These are phyloP conservation scores for Cygnus atratus DNA, from an alignment of 2,113 vertebrate genomes.

Conservation along the genomic window DNA sequence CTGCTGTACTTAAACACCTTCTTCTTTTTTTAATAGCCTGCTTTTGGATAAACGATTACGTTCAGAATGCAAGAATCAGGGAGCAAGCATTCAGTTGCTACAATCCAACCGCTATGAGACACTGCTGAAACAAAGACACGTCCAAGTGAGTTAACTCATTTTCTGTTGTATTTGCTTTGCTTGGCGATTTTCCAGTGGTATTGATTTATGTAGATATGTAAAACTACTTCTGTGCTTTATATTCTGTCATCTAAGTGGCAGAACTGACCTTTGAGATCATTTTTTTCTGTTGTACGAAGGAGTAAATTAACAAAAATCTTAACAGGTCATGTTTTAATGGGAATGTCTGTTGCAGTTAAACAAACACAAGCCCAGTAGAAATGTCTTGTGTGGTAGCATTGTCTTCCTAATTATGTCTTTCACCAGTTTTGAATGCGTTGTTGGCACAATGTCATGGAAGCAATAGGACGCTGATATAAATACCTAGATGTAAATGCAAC, in stretches of 20 bases:
- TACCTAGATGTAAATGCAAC: background rate
- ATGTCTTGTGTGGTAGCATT: background rate
- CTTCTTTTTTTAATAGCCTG: conserved; percentile 69
- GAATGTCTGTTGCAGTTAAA: background rate
- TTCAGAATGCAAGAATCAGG: conserved; percentile 88
- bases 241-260: background rate
- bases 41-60: conserved; percentile 87
- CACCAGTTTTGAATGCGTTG: background rate
- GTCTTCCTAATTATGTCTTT: background rate
- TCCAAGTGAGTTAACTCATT: conserved; percentile 79
- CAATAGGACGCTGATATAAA: background rate
- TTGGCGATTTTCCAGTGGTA: background rate
- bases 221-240: background rate
- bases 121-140: conserved; percentile 86
- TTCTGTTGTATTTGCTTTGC: background rate
- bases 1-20: background rate
- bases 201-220: background rate
- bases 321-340: background rate
- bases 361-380: background rate
- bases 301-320: background rate
- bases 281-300: background rate
- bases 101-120: conserved; percentile 87
- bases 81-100: conserved; percentile 82
- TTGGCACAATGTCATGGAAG: background rate
- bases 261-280: background rate